These are phyloP conservation scores for Drosophila guanche DNA, from an alignment of 1,140 invertebrate species.

Conservation along the genomic window DNA sequence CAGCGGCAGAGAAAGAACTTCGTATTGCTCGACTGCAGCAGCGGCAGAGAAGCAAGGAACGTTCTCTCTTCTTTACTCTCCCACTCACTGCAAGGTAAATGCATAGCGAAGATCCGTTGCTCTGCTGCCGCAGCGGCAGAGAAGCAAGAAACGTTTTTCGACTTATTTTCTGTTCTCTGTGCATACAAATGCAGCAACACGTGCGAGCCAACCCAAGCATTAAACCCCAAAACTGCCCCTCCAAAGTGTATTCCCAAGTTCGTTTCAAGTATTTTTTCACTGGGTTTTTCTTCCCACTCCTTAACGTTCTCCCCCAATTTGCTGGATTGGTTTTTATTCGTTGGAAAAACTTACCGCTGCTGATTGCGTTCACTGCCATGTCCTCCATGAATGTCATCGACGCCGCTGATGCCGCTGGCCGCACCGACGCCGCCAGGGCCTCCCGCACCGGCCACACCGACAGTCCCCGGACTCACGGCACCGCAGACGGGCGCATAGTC, in stretches of 20 bases:
- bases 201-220: too few relatives aligned
- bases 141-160: too few relatives aligned
- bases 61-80: too few relatives aligned
- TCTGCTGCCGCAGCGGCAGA: too few relatives aligned
- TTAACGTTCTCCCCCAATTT: background rate
- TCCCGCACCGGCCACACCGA: conserved; percentile 47
- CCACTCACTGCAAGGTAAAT: too few relatives aligned
- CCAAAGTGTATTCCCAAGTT: conserved; percentile 14
- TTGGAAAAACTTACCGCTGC: conserved; percentile 77
- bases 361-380: conserved; percentile 78
- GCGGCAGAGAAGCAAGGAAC: too few relatives aligned
- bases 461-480: conserved; percentile 41
- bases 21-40: too few relatives aligned
- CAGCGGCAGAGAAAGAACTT: too few relatives aligned
- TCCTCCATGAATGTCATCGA: conserved; percentile 77
- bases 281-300: background rate
- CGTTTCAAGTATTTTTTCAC: conserved; percentile 9
- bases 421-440: conserved; percentile 31
- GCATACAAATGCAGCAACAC: too few relatives aligned
- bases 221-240: background rate
- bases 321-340: conserved; percentile 23
- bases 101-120: too few relatives aligned
- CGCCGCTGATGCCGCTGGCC: conserved; percentile 40
- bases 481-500: conserved; percentile 83
- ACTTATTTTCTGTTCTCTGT: too few relatives aligned